Conservation (phyloP, 53 echinoderm and acorn worm species). For the Zoroaster sp. region DNA sequence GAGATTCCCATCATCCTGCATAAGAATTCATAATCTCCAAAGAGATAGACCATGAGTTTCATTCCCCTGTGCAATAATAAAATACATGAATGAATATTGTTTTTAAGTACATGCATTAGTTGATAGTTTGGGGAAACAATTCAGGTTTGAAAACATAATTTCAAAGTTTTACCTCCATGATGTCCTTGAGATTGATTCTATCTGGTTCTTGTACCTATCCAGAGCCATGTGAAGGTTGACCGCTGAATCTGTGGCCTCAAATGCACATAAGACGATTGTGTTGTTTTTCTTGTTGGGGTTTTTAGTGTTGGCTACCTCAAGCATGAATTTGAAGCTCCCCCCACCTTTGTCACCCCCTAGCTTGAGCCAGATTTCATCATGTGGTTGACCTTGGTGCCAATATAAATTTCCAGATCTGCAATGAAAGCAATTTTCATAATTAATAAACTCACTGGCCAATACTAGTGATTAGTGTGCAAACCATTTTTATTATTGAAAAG, state of each 20-base stretch:
- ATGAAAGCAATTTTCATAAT: background rate
- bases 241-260: background rate
- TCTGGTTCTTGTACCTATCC: background rate
- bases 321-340: background rate
- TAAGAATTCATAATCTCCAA: conserved; percentile 31
- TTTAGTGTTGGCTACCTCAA: background rate
- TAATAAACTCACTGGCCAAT: too few species aligned
- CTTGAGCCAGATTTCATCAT: background rate
- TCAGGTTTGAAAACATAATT: background rate
- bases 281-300: background rate
- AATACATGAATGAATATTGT: background rate
- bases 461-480: too few species aligned
- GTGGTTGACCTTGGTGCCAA: background rate
- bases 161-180: background rate
- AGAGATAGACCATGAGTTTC: background rate
- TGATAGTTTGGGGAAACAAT: background rate
- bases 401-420: background rate
- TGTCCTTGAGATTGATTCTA: background rate
- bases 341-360: background rate
- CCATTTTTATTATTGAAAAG: background rate
- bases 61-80: background rate
- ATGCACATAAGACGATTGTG: background rate
- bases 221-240: background rate
- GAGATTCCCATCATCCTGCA: conserved; percentile 11
- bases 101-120: background rate